A percentile compares a stretch with the other conserved stretches of the same genome.
phyloP scores from a whole-genome alignment of 1,140 invertebrate species.

The Leptopilina boulardi region DNA sequence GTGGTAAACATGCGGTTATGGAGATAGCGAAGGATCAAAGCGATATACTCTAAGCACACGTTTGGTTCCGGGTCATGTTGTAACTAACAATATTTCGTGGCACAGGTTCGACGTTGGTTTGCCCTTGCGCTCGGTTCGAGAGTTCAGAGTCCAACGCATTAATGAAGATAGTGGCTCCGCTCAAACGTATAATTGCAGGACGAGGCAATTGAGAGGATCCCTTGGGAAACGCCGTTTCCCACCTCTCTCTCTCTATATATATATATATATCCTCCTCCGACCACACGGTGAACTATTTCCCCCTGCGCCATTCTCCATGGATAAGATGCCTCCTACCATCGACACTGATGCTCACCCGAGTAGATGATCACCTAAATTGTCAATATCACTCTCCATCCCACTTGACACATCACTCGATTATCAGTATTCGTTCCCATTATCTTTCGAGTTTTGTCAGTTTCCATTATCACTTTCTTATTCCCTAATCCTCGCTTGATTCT shows the following conservation, averaged over 20 bases:
- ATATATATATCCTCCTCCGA: constrained; percentile 50
- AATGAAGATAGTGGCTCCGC: constrained; percentile 72
- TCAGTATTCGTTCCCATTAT: constrained; percentile 9
- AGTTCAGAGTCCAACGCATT: constrained; percentile 70
- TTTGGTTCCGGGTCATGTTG: constrained; percentile 53
- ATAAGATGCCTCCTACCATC: constrained; percentile 59
- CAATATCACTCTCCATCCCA: constrained; percentile 9
- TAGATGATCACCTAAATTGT: constrained; percentile 28
- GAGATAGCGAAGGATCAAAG: constrained; percentile 56
- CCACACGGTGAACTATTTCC: constrained; percentile 46
- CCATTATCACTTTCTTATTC: background rate
- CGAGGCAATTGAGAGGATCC: constrained; percentile 71
- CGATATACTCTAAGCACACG: constrained; percentile 51
- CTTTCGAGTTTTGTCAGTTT: background rate
- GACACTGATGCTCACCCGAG: constrained; percentile 52
- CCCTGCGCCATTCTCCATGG: constrained; percentile 38
- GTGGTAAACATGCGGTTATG: constrained; percentile 44
- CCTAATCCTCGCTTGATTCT: background rate
- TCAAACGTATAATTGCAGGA: constrained; percentile 75
- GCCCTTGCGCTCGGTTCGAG: constrained; percentile 55
- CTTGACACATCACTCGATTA: constrained; percentile 23
- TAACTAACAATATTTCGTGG: constrained; percentile 64
- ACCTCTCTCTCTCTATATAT: constrained; percentile 61
- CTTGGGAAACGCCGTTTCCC: constrained; percentile 62
- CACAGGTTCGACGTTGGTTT: constrained; percentile 51